Percentiles rank a stretch among this genome's conserved stretches.
phyloP scores from a whole-genome alignment of 2,888 invertebrate genomes.

The Choreutis nemorana region DNA sequence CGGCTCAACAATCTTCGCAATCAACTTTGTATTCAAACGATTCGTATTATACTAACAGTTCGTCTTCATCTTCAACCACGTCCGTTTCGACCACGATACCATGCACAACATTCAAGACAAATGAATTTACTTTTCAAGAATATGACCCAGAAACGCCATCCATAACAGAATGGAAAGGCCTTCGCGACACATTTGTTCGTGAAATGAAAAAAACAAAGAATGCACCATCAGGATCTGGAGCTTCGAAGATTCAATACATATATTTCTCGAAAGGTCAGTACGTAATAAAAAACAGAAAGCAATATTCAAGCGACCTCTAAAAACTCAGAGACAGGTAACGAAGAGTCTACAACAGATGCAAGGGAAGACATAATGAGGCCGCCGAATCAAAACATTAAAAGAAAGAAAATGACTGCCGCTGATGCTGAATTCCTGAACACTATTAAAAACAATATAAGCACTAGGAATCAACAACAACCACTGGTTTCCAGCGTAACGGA shows the following conservation, averaged over 20 bases:
- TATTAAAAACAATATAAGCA: slow-evolving; percentile 8
- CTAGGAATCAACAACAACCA: slow-evolving; percentile 7
- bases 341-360: slow-evolving; percentile 7
- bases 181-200: slow-evolving; percentile 8
- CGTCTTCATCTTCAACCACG: too few species aligned
- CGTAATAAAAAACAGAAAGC: slow-evolving; percentile 8
- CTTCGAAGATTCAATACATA: slow-evolving; percentile 9
- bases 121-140: slow-evolving; percentile 11
- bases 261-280: slow-evolving; percentile 8
- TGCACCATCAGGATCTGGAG: slow-evolving; percentile 11
- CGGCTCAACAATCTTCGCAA: slow-evolving; percentile 6
- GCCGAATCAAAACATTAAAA: slow-evolving; percentile 8
- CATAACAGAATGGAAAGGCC: slow-evolving; percentile 9
- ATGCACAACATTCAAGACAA: slow-evolving; percentile 9
- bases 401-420: slow-evolving; percentile 7
- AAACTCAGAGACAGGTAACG: slow-evolving; percentile 6
- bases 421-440: slow-evolving; percentile 7
- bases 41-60: too few species aligned
- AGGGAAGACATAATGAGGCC: slow-evolving; percentile 9
- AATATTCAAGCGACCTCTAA: slow-evolving; percentile 6
- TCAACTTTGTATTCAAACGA: slow-evolving; percentile 8
- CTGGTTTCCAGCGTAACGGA: too few species aligned
- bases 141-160: slow-evolving; percentile 11
- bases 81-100: slow-evolving; percentile 8
- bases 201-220: slow-evolving; percentile 10